Evolutionary conservation across 2,888 invertebrate species (phyloP).

Genomic region (Junonia oenone): DNA sequence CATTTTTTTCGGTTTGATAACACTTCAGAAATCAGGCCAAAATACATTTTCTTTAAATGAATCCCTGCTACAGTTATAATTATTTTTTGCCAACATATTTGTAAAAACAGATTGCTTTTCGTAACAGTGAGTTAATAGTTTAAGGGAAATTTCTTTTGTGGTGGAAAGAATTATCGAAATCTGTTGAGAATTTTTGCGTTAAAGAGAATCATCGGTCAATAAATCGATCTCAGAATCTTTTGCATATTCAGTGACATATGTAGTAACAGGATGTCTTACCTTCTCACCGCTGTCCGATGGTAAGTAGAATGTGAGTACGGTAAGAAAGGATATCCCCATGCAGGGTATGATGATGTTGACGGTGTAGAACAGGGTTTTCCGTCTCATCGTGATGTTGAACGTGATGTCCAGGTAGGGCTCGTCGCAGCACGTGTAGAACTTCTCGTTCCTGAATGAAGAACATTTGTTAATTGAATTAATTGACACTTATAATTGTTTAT

Average conservation of each 20-base stretch:
- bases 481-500: no score
- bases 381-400: constrained; percentile 96
- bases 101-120: background rate
- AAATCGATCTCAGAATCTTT: no score
- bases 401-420: constrained; percentile 97
- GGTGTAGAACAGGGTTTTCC: constrained; percentile 97
- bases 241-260: background rate
- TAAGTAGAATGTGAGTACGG: constrained; percentile 95
- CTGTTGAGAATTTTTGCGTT: no score
- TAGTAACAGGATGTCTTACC: constrained; percentile 74
- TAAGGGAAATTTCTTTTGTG: no score
- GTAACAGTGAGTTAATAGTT: no score
- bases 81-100: background rate
- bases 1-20: background rate
- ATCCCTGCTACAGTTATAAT: background rate
- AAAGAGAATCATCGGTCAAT: no score
- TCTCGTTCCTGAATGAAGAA: constrained; percentile 84
- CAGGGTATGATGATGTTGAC: constrained; percentile 96
- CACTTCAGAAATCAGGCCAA: background rate
- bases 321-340: constrained; percentile 96
- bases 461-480: no score
- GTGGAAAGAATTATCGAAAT: no score
- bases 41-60: background rate
- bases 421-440: constrained; percentile 96
- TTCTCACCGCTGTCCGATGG: constrained; percentile 98